Evolutionary conservation across 1,140 invertebrate genomes (phyloP).

Genomic region (Drosophila tani): DNA sequence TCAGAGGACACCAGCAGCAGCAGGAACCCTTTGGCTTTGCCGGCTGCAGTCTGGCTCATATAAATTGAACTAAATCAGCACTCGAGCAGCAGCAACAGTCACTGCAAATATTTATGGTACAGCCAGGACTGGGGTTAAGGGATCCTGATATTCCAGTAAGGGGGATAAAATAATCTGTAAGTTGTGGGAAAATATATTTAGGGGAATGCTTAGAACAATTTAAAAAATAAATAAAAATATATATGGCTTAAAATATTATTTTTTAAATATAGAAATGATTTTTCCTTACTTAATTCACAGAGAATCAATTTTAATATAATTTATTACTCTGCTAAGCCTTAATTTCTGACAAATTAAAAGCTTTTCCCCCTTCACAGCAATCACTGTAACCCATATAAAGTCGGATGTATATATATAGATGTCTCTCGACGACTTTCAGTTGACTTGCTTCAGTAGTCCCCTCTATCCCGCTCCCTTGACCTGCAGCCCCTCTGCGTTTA

Average conservation of each 20-base stretch:
- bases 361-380: not conserved
- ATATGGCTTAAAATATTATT: too few species aligned
- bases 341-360: constrained; percentile 1
- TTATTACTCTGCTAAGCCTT: not conserved
- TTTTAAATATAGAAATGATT: too few species aligned
- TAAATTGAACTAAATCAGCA: constrained; percentile 80
- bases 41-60: constrained; percentile 43
- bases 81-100: constrained; percentile 36
- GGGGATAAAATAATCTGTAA: not conserved
- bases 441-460: constrained; percentile 22
- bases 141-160: not conserved
- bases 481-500: constrained; percentile 11
- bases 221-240: not conserved
- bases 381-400: constrained; percentile 43
- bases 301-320: not conserved
- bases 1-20: constrained; percentile 17
- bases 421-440: constrained; percentile 48
- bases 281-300: not conserved
- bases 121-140: not conserved
- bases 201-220: too few species aligned
- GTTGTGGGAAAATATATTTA: not conserved
- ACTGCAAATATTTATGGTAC: constrained; percentile 24
- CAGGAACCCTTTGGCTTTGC: constrained; percentile 34
- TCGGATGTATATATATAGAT: constrained; percentile 8
- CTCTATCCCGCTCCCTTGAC: constrained; percentile 1